Percentiles rank a stretch among this genome's conserved stretches.
These are phyloP conservation scores for Gasterosteus nipponicus DNA, from an alignment of 2,113 vertebrate species.

Conservation along the genomic window DNA sequence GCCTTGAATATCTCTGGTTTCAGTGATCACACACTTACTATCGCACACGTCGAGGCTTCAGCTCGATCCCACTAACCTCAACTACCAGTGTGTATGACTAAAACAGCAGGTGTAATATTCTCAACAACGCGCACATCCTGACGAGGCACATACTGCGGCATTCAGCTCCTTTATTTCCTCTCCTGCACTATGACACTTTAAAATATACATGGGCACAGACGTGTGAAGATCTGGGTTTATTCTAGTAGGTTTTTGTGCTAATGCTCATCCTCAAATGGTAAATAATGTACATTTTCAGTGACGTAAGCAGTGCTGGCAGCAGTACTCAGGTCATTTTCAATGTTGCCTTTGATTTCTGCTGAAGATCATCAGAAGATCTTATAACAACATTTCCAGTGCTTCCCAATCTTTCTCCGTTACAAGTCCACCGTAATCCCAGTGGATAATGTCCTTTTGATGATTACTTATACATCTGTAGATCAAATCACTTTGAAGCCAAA, in stretches of 20 bases:
- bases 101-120: slow-evolving; percentile 63
- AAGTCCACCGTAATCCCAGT: neutral
- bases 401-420: neutral
- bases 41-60: slow-evolving; percentile 44
- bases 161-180: slow-evolving; percentile 10
- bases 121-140: slow-evolving; percentile 43
- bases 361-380: neutral
- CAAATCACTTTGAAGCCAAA: slow-evolving; percentile 2
- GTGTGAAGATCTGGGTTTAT: neutral
- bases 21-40: slow-evolving; percentile 34
- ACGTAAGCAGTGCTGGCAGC: neutral
- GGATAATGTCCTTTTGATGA: neutral
- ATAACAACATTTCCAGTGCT: neutral
- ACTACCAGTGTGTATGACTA: slow-evolving; percentile 24
- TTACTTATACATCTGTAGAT: neutral
- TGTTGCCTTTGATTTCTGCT: neutral
- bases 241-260: neutral
- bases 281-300: neutral
- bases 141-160: slow-evolving; percentile 47
- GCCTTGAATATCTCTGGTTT: slow-evolving; percentile 69
- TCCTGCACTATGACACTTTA: slow-evolving; percentile 17
- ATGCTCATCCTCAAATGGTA: neutral
- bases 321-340: neutral
- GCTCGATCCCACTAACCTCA: slow-evolving; percentile 29
- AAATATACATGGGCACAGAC: neutral